These are phyloP conservation scores for Phortica variegata DNA, from an alignment of 1,140 invertebrate genomes.

Conservation along the genomic window DNA sequence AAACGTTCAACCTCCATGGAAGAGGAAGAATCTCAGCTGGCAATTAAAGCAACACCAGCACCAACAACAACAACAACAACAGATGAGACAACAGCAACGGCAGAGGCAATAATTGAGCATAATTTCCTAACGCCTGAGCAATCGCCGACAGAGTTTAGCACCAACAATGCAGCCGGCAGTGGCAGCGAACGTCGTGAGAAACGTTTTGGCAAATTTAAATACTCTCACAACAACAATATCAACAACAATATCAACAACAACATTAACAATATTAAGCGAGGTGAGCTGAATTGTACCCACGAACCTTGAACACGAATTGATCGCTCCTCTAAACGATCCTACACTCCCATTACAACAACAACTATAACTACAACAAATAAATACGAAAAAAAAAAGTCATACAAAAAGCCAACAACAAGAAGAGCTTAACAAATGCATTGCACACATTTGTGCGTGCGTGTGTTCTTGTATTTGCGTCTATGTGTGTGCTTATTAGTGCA, in stretches of 20 bases:
- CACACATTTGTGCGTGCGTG: background rate
- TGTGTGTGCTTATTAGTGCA: background rate
- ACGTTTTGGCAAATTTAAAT: slow-evolving; percentile 59
- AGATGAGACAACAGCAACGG: background rate
- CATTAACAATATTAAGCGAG: slow-evolving; percentile 61
- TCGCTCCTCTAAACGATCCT: too few relatives aligned
- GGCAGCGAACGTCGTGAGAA: slow-evolving; percentile 39
- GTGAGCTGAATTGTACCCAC: slow-evolving; percentile 44
- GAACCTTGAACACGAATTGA: too few relatives aligned
- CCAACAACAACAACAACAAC: background rate
- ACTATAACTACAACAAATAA: slow-evolving; percentile 2
- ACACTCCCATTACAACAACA: background rate
- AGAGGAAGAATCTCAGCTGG: slow-evolving; percentile 7
- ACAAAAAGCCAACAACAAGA: too few relatives aligned
- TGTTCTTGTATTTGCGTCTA: background rate
- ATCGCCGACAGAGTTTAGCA: slow-evolving; percentile 45
- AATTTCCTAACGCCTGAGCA: slow-evolving; percentile 38
- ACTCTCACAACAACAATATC: too few relatives aligned
- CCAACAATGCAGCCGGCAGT: slow-evolving; percentile 12
- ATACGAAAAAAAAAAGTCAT: background rate
- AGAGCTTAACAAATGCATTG: too few relatives aligned
- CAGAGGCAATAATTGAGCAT: slow-evolving; percentile 15
- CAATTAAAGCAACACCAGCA: background rate
- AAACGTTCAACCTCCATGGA: slow-evolving; percentile 34
- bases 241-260: too few relatives aligned